These are phyloP conservation scores for Nomada hirtipes DNA, from an alignment of 2,888 invertebrate genomes.

Conservation along the genomic window DNA sequence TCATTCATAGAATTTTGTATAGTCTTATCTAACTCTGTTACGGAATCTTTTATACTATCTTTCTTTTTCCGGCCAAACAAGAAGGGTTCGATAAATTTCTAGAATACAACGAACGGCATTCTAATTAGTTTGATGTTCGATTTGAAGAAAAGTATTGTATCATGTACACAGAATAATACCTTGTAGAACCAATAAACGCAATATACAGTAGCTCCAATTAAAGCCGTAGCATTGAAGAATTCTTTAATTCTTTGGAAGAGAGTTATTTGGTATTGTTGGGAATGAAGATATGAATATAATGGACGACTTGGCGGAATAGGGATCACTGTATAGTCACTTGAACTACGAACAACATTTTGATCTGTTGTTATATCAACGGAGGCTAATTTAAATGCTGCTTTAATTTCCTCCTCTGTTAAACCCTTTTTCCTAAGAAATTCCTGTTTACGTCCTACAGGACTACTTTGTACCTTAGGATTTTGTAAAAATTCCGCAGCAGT, in stretches of 20 bases:
- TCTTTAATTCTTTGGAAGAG: constrained; percentile 87
- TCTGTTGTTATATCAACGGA: constrained; percentile 57
- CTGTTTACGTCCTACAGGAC: constrained; percentile 91
- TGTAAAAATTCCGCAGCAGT: constrained; percentile 94
- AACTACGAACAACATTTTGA: constrained; percentile 59
- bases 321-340: constrained; percentile 75
- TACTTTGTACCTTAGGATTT: constrained; percentile 93
- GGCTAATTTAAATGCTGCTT: constrained; percentile 90
- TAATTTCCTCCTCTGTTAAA: constrained; percentile 90
- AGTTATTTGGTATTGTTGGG: constrained; percentile 79
- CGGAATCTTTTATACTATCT: constrained; percentile 88
- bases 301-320: constrained; percentile 75
- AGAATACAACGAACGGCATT: constrained; percentile 62
- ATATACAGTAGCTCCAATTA: constrained; percentile 92
- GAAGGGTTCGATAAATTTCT: constrained; percentile 88
- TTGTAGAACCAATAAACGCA: constrained; percentile 93
- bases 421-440: constrained; percentile 92
- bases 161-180: constrained; percentile 84
- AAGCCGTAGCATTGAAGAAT: constrained; percentile 89
- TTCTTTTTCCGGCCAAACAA: constrained; percentile 89
- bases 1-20: constrained; percentile 87
- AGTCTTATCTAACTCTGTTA: constrained; percentile 89
- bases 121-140: neutral
- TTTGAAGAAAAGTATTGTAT: neutral
- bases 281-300: constrained; percentile 67